phyloP scores from a whole-genome alignment of 2,113 vertebrate species.

The Coregonus clupeaformis region DNA sequence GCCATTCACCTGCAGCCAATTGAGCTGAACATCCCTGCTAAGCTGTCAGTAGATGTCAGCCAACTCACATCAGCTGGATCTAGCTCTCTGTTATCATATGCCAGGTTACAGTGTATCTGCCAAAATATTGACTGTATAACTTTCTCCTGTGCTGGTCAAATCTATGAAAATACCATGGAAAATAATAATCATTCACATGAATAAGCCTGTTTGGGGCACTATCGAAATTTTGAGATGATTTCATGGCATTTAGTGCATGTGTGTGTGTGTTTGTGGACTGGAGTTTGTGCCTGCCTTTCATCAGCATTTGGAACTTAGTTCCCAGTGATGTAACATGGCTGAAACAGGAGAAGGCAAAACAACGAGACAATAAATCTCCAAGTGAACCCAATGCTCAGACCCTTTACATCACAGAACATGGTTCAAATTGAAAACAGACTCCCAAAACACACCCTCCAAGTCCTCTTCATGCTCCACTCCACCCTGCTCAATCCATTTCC shows the following conservation, averaged over 20 bases:
- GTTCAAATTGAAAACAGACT: conserved; percentile 76
- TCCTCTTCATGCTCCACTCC: conserved; percentile 47
- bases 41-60: conserved; percentile 24
- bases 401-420: conserved; percentile 51
- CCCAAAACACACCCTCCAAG: conserved; percentile 41
- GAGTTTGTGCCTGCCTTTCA: background rate
- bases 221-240: background rate
- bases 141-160: background rate
- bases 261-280: conserved; percentile 9
- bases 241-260: background rate
- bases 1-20: conserved; percentile 26
- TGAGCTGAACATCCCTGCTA: background rate
- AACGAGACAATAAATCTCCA: conserved; percentile 40
- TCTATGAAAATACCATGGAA: background rate
- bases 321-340: conserved; percentile 18
- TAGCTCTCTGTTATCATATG: conserved; percentile 20
- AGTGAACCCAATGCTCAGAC: conserved; percentile 35
- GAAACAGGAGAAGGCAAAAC: conserved; percentile 47
- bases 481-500: conserved; percentile 49
- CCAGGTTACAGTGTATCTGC: background rate
- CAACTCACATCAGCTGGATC: conserved; percentile 19
- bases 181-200: background rate
- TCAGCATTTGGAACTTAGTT: background rate
- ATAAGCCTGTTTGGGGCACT: background rate
- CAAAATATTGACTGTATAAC: conserved; percentile 18